Percentiles rank a stretch among this genome's conserved stretches.
phyloP scores from a whole-genome alignment of 2,888 invertebrate genomes.

The Crossocerus cetratus region DNA sequence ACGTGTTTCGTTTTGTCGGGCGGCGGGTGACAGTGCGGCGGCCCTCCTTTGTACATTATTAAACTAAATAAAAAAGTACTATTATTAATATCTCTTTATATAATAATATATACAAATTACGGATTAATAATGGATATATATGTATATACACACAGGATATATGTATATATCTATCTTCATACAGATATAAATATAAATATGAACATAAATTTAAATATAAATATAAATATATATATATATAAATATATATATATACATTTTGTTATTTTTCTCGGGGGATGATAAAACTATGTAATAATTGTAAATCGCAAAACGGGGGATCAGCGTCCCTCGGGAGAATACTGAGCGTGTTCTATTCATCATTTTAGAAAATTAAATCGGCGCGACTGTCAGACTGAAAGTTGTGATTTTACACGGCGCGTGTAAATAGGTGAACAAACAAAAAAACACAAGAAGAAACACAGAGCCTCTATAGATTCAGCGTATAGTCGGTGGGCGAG shows the following conservation, averaged over 20 bases:
- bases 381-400: conserved; percentile 66
- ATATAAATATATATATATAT: conserved; percentile 44
- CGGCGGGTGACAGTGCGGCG: conserved; percentile 62
- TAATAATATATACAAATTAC: conserved; percentile 71
- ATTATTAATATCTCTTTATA: conserved; percentile 74
- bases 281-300: conserved; percentile 59
- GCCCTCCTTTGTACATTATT: conserved; percentile 71
- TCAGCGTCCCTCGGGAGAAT: conserved; percentile 42
- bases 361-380: conserved; percentile 51
- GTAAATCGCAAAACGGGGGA: conserved; percentile 58
- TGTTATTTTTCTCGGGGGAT: conserved; percentile 69
- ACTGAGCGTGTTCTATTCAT: conserved; percentile 65
- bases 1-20: conserved; percentile 62
- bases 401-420: conserved; percentile 64
- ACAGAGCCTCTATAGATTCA: conserved; percentile 40
- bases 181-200: conserved; percentile 55
- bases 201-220: conserved; percentile 56
- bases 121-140: conserved; percentile 69
- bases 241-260: conserved; percentile 65
- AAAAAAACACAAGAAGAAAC: conserved; percentile 5
- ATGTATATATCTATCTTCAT: conserved; percentile 64
- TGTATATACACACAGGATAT: conserved; percentile 67
- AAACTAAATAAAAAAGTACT: conserved; percentile 70
- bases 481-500: conserved; percentile 26
- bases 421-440: conserved; percentile 49